Conservation (phyloP, 1,140 invertebrate genomes). For the Dolichoris vasculosae region DNA sequence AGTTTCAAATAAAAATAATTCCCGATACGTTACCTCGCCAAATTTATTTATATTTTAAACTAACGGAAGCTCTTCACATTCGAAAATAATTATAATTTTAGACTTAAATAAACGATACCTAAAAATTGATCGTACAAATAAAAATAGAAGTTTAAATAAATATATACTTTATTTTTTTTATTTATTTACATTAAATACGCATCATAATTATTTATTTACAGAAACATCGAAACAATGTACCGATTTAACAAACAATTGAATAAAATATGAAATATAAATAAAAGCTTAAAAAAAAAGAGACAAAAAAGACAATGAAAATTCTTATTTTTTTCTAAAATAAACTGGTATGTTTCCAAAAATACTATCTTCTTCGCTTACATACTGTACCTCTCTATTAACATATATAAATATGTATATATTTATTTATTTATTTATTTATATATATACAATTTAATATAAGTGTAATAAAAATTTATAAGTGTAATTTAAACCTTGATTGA, state of each 20-base stretch:
- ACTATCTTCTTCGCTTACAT: too few species aligned
- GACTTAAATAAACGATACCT: background rate
- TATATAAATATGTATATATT: too few species aligned
- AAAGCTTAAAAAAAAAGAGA: background rate
- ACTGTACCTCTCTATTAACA: too few species aligned
- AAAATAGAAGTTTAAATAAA: background rate
- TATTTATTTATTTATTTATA: too few species aligned
- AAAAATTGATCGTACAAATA: background rate
- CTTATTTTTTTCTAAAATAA: background rate
- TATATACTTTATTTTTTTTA: background rate
- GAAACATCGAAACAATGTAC: background rate
- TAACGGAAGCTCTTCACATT: background rate
- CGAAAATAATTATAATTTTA: too few species aligned
- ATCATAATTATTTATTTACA: background rate
- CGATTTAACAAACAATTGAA: background rate
- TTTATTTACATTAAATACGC: background rate
- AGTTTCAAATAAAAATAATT: background rate
- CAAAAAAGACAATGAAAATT: background rate
- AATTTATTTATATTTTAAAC: background rate
- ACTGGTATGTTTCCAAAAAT: background rate
- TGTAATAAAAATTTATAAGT: too few species aligned
- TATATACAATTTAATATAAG: too few species aligned
- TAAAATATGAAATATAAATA: background rate
- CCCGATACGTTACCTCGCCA: background rate
- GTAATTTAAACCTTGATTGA: too few species aligned